phyloP scores from a whole-genome alignment of 2,113 vertebrate species.

The Sinocyclocheilus anophthalmus region DNA sequence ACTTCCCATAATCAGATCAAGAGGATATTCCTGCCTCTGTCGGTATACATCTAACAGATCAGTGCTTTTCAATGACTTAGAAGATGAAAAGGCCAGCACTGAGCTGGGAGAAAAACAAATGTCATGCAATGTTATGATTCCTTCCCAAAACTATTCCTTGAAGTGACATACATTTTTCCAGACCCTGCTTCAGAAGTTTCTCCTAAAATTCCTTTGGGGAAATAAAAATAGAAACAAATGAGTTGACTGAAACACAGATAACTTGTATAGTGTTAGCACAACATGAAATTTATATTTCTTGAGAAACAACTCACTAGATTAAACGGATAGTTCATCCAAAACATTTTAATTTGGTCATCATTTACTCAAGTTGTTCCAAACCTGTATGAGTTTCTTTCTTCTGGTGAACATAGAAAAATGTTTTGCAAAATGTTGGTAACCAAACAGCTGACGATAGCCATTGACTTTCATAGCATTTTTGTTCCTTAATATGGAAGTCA shows the following conservation, averaged over 20 bases:
- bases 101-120: neutral
- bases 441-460: no score
- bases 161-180: neutral
- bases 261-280: neutral
- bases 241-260: neutral
- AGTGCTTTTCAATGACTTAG: neutral
- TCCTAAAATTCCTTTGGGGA: neutral
- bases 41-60: constrained; percentile 19
- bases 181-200: neutral
- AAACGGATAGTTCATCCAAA: no score
- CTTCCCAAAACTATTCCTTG: neutral
- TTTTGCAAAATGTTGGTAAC: no score
- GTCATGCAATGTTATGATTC: neutral
- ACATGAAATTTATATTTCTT: no score
- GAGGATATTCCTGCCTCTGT: constrained; percentile 11
- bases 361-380: no score
- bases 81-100: neutral
- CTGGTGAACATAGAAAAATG: no score
- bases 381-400: no score
- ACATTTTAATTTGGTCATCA: no score
- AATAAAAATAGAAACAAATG: neutral
- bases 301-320: no score
- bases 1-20: constrained; percentile 11
- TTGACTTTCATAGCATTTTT: no score
- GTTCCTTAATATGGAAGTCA: no score